Evolutionary conservation across 2,113 vertebrate genomes (phyloP).

Genomic region (Butastur rufipennis): DNA sequence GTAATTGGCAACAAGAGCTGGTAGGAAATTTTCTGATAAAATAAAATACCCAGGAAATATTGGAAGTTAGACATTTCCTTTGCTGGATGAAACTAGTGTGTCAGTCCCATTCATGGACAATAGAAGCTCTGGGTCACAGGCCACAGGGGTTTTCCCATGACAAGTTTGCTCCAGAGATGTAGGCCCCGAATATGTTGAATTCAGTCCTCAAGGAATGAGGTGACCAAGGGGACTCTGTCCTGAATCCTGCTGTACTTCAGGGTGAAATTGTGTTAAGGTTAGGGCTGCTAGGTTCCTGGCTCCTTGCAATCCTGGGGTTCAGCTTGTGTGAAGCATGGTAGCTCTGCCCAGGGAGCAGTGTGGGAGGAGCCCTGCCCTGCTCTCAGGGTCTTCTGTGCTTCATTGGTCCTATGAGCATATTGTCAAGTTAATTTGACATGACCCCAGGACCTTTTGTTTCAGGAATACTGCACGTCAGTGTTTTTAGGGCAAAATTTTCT

Average conservation of each 20-base stretch:
- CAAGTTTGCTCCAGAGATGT: neutral
- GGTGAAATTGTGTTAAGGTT: neutral
- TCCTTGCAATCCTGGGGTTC: neutral
- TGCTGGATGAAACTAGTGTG: neutral
- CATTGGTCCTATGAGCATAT: neutral
- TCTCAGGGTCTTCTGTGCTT: neutral
- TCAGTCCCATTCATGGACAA: neutral
- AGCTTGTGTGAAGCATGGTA: neutral
- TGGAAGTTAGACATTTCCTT: neutral
- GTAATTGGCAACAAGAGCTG: neutral
- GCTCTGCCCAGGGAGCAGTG: neutral
- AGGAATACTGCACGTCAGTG: neutral
- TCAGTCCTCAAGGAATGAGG: too few relatives aligned
- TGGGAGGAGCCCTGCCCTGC: neutral
- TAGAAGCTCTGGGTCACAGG: neutral
- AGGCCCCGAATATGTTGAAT: neutral
- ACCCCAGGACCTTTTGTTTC: neutral
- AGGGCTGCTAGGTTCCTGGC: neutral
- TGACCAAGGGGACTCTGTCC: neutral
- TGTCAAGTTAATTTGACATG: neutral
- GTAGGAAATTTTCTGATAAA: neutral
- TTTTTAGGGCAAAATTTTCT: neutral
- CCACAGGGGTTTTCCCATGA: neutral
- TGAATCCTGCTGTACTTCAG: neutral
- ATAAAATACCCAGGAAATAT: neutral